Conservation (phyloP, 2,888 invertebrate genomes). For the Smittia sp. region DNA sequence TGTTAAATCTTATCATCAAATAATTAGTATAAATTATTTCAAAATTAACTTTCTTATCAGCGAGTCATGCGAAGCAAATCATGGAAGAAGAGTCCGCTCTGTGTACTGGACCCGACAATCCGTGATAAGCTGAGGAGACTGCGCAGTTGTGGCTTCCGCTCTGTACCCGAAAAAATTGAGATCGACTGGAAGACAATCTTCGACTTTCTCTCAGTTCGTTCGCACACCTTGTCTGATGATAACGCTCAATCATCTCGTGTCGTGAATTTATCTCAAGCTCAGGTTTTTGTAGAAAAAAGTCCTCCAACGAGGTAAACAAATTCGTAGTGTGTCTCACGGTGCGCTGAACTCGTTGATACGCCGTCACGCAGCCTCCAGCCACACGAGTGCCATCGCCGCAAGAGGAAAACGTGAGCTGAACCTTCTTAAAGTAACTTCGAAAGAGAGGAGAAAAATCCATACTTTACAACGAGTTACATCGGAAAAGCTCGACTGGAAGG, state of each 20-base stretch:
- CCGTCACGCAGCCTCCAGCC: background rate
- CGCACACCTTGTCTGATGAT: conserved; percentile 1
- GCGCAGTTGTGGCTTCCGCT: background rate
- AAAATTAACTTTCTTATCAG: conserved; percentile 16
- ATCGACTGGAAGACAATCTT: background rate
- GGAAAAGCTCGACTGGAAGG: conserved; percentile 13
- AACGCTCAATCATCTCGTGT: conserved; percentile 13
- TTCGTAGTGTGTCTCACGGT: background rate
- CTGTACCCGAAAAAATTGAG: background rate
- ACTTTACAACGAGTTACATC: conserved; percentile 32
- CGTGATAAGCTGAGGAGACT: background rate
- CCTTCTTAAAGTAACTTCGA: background rate
- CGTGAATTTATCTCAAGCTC: conserved; percentile 3
- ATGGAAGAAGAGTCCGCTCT: background rate
- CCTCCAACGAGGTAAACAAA: background rate
- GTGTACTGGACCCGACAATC: background rate
- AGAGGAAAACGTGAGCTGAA: background rate
- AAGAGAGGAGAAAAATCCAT: conserved; percentile 27
- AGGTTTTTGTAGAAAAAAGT: conserved; percentile 2
- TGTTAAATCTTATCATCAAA: too few species aligned
- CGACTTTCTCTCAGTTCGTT: conserved; percentile 4
- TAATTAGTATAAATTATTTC: too few species aligned
- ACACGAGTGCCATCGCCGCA: background rate
- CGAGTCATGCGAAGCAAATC: background rate
- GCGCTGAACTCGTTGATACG: background rate